Base-by-base conservation (phyloP, 2,888 invertebrate species). In the Torymus texanus region DNA sequence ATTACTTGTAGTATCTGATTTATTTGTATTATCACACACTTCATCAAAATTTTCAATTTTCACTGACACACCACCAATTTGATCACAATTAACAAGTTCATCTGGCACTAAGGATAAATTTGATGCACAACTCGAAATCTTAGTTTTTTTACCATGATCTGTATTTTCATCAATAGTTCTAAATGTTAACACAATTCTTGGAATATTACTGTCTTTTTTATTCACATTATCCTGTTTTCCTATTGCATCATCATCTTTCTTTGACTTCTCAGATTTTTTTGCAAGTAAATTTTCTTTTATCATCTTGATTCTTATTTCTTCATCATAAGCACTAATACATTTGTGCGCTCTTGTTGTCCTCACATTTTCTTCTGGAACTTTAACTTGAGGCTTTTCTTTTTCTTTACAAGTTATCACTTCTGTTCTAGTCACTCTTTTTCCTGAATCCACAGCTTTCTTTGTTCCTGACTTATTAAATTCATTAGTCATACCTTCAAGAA, bases 131-230 rank as follows among this genome's bases (percentile, higher is more conserved):
- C 90, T 90, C 10, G 89, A 90, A 80, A 89, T 90, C 70, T 89
- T 90, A 0, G 88, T 88, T 81, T 89, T 90, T 79, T 85, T 90
- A 11, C 90, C 89, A 53, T 89, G 85, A 84, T 90, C 90, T 0
- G 90, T 90, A 73, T 89, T 89, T 71, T 90, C 90, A 74, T 91
- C 90, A 73, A 89, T 89, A 0, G 93, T 93, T n/a, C 93, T 91
- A 82, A 94, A 93, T 0, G 93, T 94, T 53, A 94, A 87, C 11
- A 94, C 93, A 78, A 94, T 93, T 61, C 93, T 91, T 2, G 93
- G 93, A 85, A 93, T 92, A 62, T 85, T 88, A 12, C 84, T 86
- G 56, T 89, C 88, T 63, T 90, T 89, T 61, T 79, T 81, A 65
- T 61, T 78, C 18, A 29, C 58, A 61, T 12, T 62, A 18, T 84